Evolutionary conservation across 2,113 vertebrate genomes (phyloP).

Genomic region (Aptenodytes patagonicus): DNA sequence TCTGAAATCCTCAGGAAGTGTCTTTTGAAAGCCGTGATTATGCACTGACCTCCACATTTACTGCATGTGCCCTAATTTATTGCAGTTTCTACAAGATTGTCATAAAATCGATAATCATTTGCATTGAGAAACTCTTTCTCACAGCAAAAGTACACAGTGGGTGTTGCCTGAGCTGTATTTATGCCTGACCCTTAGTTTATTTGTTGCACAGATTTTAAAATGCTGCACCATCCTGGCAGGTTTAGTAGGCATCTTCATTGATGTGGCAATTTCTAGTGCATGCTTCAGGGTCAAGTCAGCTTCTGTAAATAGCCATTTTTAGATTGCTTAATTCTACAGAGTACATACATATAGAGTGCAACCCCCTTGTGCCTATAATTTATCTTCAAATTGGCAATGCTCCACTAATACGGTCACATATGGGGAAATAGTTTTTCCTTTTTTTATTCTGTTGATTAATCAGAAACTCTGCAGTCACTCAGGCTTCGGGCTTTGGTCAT

Average conservation of each 20-base stretch:
- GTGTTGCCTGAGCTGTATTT: neutral
- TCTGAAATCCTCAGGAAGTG: neutral
- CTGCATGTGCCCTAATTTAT: neutral
- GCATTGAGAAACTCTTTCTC: conserved; percentile 17
- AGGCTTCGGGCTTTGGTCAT: neutral
- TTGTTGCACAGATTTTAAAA: neutral
- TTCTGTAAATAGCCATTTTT: neutral
- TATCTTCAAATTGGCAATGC: neutral
- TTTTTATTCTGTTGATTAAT: neutral
- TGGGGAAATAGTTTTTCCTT: neutral
- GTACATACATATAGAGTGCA: rapidly evolving
- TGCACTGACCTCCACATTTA: conserved; percentile 25
- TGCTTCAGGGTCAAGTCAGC: neutral
- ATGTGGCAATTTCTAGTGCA: neutral
- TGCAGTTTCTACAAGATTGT: neutral
- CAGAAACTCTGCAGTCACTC: neutral
- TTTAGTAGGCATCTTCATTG: neutral
- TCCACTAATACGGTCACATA: neutral
- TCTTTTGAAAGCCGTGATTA: conserved; percentile 19
- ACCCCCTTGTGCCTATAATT: neutral
- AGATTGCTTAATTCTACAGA: neutral
- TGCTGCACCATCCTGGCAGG: neutral
- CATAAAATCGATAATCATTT: conserved; percentile 24
- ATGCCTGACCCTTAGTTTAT: neutral
- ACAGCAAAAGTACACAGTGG: neutral